Base-by-base conservation (phyloP, 2,113 vertebrate genomes). In the Narcine bancroftii region DNA sequence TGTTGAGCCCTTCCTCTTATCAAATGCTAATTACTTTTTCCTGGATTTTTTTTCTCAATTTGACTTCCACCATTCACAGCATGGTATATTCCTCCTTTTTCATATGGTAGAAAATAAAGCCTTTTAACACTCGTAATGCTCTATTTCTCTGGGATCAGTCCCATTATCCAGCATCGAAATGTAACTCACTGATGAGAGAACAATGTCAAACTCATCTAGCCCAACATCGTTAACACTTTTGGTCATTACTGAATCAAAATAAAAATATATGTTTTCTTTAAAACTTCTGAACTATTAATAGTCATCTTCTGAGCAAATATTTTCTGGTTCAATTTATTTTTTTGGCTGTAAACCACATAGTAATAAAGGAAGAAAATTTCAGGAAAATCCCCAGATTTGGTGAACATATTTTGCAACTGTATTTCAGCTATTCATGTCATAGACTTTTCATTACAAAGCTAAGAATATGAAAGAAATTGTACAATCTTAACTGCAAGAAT, bases 241-340 rank as follows among this genome's bases (percentile, higher is more conserved):
- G 83, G 83, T 60, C 50, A 21, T 17, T 63, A n/a, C 83, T 36
- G 17, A 26, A n/a, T 36, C 83, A 36, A 1, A 1, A 60, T 29
- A 29, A 87, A 87, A 87, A 87, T 60, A 19, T 42, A 60, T 85
- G 50, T 85, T 85, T 85, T 60, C 29, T 85, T 29, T 85, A 13
- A 0, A n/a, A 50, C 81, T 60, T 42, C 83, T 15, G 63, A 36
- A 87, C 33, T 36, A 29, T n/a, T 63, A 87, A n/a, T 87, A 87
- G 56, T 87, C 63, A 36, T n/a, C 63, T 17, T 60, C 3, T 87
- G 4, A 17, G n/a, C 83, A 87, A 53, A 56, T 21, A n/a, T 36
- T n/a, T n/a, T n/a, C n/a, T n/a, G n/a, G n/a, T n/a, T n/a, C n/a
- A n/a, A 63, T 21, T 63, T 29, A 87, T 2, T 60, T 87, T n/a